Conservation (phyloP, 2,888 invertebrate species). For the Chymomyza amoena region DNA sequence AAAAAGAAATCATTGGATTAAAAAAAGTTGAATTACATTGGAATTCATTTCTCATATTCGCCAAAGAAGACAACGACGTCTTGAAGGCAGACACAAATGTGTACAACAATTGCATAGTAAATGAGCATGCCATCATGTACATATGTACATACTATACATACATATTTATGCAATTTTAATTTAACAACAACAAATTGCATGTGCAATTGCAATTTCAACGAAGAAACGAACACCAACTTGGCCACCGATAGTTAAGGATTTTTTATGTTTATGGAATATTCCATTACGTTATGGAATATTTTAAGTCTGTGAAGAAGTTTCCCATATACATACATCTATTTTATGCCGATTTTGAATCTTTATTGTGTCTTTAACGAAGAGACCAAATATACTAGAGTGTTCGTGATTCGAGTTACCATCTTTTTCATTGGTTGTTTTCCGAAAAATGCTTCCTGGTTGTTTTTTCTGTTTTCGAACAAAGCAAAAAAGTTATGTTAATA, state of each 20-base stretch:
- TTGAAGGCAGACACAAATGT: not conserved
- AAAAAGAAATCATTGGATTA: not conserved
- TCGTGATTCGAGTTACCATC: not conserved
- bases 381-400: no score
- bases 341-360: no score
- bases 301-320: no score
- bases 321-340: no score
- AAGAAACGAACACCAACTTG: not conserved
- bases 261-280: no score
- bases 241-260: not conserved
- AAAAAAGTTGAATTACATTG: slow-evolving; percentile 5
- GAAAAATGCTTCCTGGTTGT: not conserved
- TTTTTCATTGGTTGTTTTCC: not conserved
- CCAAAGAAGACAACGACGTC: not conserved
- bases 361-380: no score
- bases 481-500: not conserved
- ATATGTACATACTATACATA: not conserved
- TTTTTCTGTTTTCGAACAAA: not conserved
- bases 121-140: slow-evolving; percentile 9
- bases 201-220: slow-evolving; percentile 34
- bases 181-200: slow-evolving; percentile 22
- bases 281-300: slow-evolving; percentile 1
- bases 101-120: slow-evolving; percentile 17
- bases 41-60: slow-evolving; percentile 23
- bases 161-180: slow-evolving; percentile 24